Base-by-base conservation (phyloP, 1,140 invertebrate genomes). In the Drosophila repletoides region DNA sequence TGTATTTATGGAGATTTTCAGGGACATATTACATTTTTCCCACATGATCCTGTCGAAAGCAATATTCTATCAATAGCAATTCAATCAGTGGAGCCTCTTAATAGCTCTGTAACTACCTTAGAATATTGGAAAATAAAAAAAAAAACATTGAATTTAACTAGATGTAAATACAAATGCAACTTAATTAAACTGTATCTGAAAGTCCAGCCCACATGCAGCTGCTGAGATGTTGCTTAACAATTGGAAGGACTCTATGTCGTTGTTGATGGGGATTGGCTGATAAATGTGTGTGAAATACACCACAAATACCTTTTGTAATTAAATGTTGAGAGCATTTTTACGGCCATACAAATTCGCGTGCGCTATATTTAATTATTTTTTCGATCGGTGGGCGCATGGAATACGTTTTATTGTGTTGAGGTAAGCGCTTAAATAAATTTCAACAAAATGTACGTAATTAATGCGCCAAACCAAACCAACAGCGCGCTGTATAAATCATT, bases 381-480 rank as follows among this genome's bases (percentile, higher is more conserved):
- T 29, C 31, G 26, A 19, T 31, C n/a, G n/a, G 52, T 40, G 26
- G 31, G 14, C 21, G 33, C n/a, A 9, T 45, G 29, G 4, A 45
- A 5, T 4, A 26, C 6, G 15, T 17, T 63, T 64, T 53, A 40
- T 22, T 28, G 15, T 51, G 56, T 48, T 33, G 36, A 31, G 33
- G 22, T 28, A 52, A 64, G 34, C 69, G 65, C 53, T 77, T 72
- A 74, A 83, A 84, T 79, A 83, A 83, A 84, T 84, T 83, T 74
- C 43, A 77, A 61, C 61, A 71, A 84, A 84, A 77, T 79, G 66
- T 71, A 41, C 66, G 61, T 86, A 84, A 84, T 83, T 83, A 79
- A 83, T 83, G 70, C 60, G 60, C 55, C 55, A 53, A 65, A 53
- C 68, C 59, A 49, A 65, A n/a, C 52, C 26, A 45, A 34, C 33